Evolutionary conservation across 2,797 vertebrate species (phyloP).

Genomic region (Neomorphus geoffroyi): DNA sequence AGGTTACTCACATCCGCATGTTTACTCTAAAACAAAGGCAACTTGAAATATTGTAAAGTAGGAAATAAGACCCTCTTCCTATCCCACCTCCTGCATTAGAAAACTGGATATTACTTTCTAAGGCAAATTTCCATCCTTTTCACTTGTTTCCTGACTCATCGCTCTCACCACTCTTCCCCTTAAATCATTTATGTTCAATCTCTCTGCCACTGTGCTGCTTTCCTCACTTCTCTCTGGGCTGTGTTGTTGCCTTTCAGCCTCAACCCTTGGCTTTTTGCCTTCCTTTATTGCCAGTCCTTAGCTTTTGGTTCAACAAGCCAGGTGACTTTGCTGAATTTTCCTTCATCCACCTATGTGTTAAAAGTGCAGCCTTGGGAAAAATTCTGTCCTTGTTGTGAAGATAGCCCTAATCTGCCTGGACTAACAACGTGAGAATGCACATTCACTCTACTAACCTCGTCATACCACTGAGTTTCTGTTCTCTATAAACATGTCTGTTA

Average conservation of each 20-base stretch:
- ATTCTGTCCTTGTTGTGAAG: not conserved
- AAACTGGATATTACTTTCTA: not conserved
- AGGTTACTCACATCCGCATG: not conserved
- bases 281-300: not conserved
- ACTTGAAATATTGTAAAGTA: not conserved
- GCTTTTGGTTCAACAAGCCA: not conserved
- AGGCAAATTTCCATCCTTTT: not conserved
- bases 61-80: not conserved
- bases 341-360: not conserved
- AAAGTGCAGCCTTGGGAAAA: not conserved
- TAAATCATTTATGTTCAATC: conserved; percentile 23
- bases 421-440: not conserved
- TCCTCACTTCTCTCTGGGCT: not conserved
- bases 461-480: not conserved
- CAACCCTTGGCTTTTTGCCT: not conserved
- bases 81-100: not conserved
- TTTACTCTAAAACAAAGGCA: not conserved
- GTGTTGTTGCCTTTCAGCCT: not conserved
- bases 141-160: not conserved
- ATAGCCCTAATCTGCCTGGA: not conserved
- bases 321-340: not conserved
- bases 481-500: not conserved
- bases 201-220: not conserved
- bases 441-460: rapidly evolving
- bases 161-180: not conserved